Evolutionary conservation across 2,113 vertebrate genomes (phyloP).

Genomic region (Sakesphorus luctuosus): DNA sequence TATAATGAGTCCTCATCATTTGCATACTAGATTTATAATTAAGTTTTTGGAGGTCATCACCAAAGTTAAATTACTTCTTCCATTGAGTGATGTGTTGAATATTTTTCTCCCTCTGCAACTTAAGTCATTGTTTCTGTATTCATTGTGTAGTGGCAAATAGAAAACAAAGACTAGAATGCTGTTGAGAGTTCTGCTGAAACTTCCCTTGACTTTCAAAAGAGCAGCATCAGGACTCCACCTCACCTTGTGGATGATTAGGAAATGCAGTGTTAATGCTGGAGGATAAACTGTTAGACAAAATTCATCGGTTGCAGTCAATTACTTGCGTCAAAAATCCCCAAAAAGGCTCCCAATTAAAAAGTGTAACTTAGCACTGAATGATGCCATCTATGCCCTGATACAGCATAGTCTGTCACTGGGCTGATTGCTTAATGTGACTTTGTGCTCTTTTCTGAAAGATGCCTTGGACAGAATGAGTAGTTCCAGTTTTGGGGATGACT

Average conservation of each 20-base stretch:
- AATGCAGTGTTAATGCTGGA: background rate
- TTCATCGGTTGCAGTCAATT: background rate
- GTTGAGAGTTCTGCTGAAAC: background rate
- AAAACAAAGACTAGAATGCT: background rate
- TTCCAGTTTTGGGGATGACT: background rate
- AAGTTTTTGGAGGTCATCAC: background rate
- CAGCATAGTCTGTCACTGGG: background rate
- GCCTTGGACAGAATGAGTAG: background rate
- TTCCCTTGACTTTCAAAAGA: background rate
- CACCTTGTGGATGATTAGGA: background rate
- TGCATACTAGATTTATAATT: background rate
- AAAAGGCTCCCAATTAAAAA: background rate
- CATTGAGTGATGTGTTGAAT: background rate
- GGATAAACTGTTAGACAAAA: background rate
- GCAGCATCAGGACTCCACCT: background rate
- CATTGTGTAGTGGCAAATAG: background rate
- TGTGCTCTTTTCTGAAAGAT: background rate
- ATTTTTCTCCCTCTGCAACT: background rate
- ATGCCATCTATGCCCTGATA: background rate
- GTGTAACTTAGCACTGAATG: background rate
- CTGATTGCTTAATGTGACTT: background rate
- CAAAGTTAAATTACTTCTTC: background rate
- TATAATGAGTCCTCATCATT: background rate
- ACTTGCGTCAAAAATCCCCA: background rate
- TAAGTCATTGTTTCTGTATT: background rate